Conservation (phyloP, 2,888 invertebrate genomes). For the Agrochola macilenta region DNA sequence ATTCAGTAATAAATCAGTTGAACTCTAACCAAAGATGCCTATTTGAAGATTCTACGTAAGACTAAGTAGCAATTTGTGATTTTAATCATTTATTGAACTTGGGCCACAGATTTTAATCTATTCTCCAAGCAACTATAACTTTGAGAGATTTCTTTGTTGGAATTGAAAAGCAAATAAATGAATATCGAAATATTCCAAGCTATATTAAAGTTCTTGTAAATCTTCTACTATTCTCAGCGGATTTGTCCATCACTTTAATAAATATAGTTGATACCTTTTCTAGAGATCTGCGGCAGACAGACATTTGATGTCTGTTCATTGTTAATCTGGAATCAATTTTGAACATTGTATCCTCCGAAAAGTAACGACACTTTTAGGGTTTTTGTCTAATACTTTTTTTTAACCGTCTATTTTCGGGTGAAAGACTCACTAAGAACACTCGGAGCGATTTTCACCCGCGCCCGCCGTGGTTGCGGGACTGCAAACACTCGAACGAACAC, state of each 20-base stretch:
- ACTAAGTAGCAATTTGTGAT: constrained; percentile 34
- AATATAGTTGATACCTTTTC: neutral
- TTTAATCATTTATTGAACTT: constrained; percentile 31
- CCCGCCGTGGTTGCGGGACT: too few relatives aligned
- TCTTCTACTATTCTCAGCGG: neutral
- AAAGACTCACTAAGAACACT: neutral
- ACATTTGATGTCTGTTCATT: constrained; percentile 9
- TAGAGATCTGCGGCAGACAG: neutral
- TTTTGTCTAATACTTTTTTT: neutral
- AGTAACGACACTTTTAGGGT: neutral
- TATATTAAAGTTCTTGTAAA: constrained; percentile 12
- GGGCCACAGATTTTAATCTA: constrained; percentile 17
- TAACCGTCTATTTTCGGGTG: neutral
- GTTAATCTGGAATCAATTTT: constrained; percentile 18
- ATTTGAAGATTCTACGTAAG: constrained; percentile 17
- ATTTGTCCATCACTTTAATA: neutral
- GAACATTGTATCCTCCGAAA: constrained; percentile 2
- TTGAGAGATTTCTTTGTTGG: constrained; percentile 20
- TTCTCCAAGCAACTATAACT: neutral
- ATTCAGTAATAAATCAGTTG: constrained; percentile 34
- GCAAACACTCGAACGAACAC: too few relatives aligned
- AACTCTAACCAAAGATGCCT: constrained; percentile 14
- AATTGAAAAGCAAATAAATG: constrained; percentile 31
- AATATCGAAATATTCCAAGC: constrained; percentile 13
- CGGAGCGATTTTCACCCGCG: too few relatives aligned